phyloP scores from a whole-genome alignment of 2,797 vertebrate species.

The Tarsius wallacei region DNA sequence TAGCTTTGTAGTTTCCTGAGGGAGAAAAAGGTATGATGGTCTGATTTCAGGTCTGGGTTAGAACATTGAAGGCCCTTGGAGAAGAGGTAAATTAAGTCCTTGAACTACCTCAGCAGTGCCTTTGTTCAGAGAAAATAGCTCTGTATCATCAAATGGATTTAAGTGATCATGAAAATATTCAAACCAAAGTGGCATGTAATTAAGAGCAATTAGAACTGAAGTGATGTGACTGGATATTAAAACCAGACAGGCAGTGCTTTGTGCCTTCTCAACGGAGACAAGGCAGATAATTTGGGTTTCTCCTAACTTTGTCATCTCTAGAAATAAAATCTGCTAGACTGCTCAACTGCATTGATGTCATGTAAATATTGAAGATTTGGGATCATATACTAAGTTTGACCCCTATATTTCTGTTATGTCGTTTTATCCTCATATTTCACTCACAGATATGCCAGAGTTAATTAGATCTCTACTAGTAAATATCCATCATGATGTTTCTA shows the following conservation, averaged over 20 bases:
- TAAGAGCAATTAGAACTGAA: conserved; percentile 72
- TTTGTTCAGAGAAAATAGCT: conserved; percentile 73
- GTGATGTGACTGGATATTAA: conserved; percentile 41
- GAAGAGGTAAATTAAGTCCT: conserved; percentile 63
- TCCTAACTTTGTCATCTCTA: neutral
- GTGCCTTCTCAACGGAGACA: neutral
- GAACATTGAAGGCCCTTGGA: neutral
- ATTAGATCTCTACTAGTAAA: conserved; percentile 74
- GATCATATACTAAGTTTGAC: neutral
- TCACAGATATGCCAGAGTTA: conserved; percentile 63
- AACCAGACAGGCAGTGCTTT: neutral
- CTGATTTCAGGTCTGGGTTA: neutral
- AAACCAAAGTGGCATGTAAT: conserved; percentile 59
- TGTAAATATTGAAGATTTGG: conserved; percentile 11
- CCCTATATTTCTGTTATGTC: conserved; percentile 50
- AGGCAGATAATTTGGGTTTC: neutral
- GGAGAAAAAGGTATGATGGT: neutral
- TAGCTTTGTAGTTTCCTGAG: neutral
- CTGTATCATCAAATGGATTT: conserved; percentile 43
- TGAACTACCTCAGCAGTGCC: conserved; percentile 32
- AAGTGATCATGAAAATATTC: conserved; percentile 72
- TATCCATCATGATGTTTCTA: conserved; percentile 75
- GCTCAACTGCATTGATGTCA: neutral
- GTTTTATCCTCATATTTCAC: conserved; percentile 70
- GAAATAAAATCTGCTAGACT: conserved; percentile 1